Conservation (phyloP, 2,797 vertebrate genomes). For the Clarias platycephalus region DNA sequence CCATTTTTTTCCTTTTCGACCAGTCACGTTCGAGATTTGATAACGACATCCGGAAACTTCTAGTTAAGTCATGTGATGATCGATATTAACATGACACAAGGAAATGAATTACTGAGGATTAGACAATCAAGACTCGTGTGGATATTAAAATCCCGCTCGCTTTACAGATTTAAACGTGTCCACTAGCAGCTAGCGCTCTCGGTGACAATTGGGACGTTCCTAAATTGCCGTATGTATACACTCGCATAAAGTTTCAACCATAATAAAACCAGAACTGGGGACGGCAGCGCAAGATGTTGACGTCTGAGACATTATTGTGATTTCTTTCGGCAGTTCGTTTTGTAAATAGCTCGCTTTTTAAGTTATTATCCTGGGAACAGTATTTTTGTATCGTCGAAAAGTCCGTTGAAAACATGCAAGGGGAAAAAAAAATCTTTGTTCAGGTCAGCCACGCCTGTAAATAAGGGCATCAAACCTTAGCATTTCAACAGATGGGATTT, state of each 20-base stretch:
- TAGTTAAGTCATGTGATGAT: neutral
- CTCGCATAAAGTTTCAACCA: neutral
- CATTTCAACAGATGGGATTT: neutral
- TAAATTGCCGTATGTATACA: neutral
- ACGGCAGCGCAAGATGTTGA: neutral
- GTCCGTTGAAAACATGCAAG: no score
- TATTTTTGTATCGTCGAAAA: slow-evolving; percentile 24
- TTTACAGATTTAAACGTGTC: neutral
- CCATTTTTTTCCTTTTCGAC: neutral
- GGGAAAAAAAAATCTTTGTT: neutral
- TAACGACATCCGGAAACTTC: neutral
- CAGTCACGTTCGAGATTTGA: neutral
- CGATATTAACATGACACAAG: neutral
- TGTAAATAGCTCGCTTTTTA: slow-evolving; percentile 19
- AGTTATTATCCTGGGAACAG: neutral
- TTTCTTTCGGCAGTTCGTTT: neutral
- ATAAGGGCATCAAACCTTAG: neutral
- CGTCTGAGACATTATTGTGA: no score
- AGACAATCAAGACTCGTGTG: neutral
- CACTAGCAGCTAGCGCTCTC: neutral
- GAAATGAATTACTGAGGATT: neutral
- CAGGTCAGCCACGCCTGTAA: neutral
- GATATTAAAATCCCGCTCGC: neutral
- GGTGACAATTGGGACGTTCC: neutral
- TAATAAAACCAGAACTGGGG: neutral